Evolutionary conservation across 1,140 invertebrate species (phyloP).

Genomic region (Eurosta solidaginis): DNA sequence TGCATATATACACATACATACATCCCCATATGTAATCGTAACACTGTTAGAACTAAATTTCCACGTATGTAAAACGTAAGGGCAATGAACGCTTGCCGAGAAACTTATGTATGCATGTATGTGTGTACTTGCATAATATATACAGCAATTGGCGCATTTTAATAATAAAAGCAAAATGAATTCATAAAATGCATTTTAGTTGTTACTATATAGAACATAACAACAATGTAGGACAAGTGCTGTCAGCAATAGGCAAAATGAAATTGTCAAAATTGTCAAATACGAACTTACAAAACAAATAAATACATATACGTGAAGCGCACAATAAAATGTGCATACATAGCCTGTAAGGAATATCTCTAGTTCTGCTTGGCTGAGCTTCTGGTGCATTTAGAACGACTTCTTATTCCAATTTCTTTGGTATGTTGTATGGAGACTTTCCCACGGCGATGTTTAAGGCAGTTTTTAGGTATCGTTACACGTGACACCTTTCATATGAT

Average conservation of each 20-base stretch:
- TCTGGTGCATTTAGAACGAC: too few species aligned
- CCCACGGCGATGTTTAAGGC: too few species aligned
- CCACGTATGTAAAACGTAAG: too few species aligned
- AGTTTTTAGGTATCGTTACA: too few species aligned
- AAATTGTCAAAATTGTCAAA: slow-evolving; percentile 29
- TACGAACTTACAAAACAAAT: too few species aligned
- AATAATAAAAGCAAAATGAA: neutral
- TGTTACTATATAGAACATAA: neutral
- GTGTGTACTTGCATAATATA: neutral
- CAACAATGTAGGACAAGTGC: neutral
- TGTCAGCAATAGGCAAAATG: slow-evolving; percentile 17
- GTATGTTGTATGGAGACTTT: too few species aligned
- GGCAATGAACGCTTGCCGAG: neutral
- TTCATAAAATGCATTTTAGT: neutral
- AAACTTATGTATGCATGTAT: neutral
- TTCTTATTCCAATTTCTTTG: too few species aligned
- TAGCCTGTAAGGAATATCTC: too few species aligned
- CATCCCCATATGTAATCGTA: neutral
- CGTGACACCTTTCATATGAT: too few species aligned
- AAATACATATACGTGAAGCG: neutral
- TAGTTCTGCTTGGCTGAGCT: too few species aligned
- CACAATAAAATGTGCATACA: too few species aligned
- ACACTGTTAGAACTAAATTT: too few species aligned
- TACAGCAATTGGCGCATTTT: neutral
- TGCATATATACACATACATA: neutral